phyloP scores from a whole-genome alignment of 1,140 invertebrate genomes.

The Aradophagus sp. region DNA sequence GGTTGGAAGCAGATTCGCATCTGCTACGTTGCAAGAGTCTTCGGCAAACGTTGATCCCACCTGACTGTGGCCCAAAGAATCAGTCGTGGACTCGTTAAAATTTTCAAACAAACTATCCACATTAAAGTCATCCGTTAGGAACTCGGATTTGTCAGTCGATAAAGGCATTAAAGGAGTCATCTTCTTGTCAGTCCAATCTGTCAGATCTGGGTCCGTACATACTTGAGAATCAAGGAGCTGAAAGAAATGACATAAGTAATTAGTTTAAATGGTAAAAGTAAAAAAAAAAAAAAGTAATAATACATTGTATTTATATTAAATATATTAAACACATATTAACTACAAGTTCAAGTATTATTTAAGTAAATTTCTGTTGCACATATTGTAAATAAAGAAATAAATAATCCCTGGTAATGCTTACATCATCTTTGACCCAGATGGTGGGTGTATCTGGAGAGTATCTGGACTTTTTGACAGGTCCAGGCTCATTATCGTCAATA shows the following conservation, averaged over 20 bases:
- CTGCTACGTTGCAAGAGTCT: neutral
- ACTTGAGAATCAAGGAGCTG: constrained; percentile 8
- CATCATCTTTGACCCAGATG: constrained; percentile 30
- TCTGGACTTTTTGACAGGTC: constrained; percentile 5
- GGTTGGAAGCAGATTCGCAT: constrained; percentile 14
- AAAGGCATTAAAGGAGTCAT: constrained; percentile 41
- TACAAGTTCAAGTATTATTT: too few relatives aligned
- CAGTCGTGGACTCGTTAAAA: constrained; percentile 35
- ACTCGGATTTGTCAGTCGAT: constrained; percentile 35
- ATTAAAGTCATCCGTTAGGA: constrained; percentile 28
- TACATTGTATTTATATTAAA: too few relatives aligned
- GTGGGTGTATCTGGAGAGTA: constrained; percentile 12
- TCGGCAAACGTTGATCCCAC: constrained; percentile 4
- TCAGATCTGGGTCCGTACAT: constrained; percentile 8
- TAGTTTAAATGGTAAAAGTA: too few relatives aligned
- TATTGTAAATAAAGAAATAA: too few relatives aligned
- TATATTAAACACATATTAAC: too few relatives aligned
- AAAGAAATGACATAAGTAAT: too few relatives aligned
- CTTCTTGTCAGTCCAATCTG: constrained; percentile 30
- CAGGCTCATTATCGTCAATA: neutral
- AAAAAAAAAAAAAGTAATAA: too few relatives aligned
- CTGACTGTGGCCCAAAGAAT: constrained; percentile 14
- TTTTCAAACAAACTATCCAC: constrained; percentile 46
- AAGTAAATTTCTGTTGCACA: too few relatives aligned
- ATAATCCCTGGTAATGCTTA: too few relatives aligned